These are phyloP conservation scores for Morpho achilles DNA, from an alignment of 2,888 invertebrate species.

Conservation along the genomic window DNA sequence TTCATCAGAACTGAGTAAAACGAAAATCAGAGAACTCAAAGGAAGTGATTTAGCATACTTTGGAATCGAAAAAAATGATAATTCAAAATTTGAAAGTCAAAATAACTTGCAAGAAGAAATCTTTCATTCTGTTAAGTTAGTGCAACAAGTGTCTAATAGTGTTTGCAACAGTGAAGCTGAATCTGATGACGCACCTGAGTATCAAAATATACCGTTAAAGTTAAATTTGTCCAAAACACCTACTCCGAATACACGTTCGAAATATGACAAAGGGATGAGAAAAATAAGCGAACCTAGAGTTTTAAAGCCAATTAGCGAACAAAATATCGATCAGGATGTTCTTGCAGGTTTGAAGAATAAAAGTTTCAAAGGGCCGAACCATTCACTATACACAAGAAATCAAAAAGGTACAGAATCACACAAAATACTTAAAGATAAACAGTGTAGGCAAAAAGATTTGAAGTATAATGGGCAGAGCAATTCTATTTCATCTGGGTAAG, in stretches of 20 bases:
- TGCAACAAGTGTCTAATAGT: slow-evolving; percentile 62
- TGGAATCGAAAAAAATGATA: slow-evolving; percentile 53
- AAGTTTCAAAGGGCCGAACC: slow-evolving; percentile 37
- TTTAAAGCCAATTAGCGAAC: slow-evolving; percentile 56
- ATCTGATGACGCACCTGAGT: slow-evolving; percentile 62
- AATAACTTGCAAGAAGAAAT: slow-evolving; percentile 48
- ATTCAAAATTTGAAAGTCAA: slow-evolving; percentile 25
- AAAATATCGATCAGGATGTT: slow-evolving; percentile 37
- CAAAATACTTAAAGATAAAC: slow-evolving; percentile 9
- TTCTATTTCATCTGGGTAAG: slow-evolving; percentile 6
- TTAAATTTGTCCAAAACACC: slow-evolving; percentile 45
- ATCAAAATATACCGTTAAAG: slow-evolving; percentile 53
- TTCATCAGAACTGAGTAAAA: slow-evolving; percentile 44
- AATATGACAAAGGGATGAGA: slow-evolving; percentile 43
- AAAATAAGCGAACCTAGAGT: slow-evolving; percentile 39
- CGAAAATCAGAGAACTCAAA: slow-evolving; percentile 71
- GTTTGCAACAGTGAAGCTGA: slow-evolving; percentile 67
- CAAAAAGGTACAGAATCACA: neutral
- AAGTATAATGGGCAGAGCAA: slow-evolving; percentile 2
- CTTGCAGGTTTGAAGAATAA: slow-evolving; percentile 39
- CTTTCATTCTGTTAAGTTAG: slow-evolving; percentile 63
- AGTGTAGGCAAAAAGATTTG: slow-evolving; percentile 4
- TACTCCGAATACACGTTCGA: slow-evolving; percentile 54
- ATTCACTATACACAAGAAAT: slow-evolving; percentile 5
- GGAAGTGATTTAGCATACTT: slow-evolving; percentile 81